These are phyloP conservation scores for Novumbra hubbsi DNA, from an alignment of 2,797 vertebrate species.

Conservation along the genomic window DNA sequence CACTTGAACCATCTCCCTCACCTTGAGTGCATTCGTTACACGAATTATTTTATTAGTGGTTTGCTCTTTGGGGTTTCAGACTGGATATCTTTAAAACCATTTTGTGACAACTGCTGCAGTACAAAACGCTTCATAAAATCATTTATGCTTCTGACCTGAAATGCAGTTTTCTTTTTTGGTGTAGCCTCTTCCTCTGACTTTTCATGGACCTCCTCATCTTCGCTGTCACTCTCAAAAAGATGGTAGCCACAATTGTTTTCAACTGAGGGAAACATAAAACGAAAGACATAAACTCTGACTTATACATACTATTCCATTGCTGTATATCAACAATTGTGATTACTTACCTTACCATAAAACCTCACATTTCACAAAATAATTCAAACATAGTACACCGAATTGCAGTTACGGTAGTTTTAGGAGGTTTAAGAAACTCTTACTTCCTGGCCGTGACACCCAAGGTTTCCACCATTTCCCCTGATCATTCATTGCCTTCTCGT, in stretches of 20 bases:
- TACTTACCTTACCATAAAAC: background rate
- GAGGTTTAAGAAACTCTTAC: constrained; percentile 46
- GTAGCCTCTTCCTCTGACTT: constrained; percentile 59
- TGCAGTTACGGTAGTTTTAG: background rate
- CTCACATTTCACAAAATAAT: background rate
- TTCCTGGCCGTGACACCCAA: constrained; percentile 63
- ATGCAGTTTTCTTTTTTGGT: constrained; percentile 73
- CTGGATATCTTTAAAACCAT: too few relatives aligned
- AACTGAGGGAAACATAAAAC: constrained; percentile 44
- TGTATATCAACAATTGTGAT: background rate
- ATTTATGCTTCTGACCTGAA: constrained; percentile 64
- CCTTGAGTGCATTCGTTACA: too few relatives aligned
- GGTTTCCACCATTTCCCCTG: constrained; percentile 70
- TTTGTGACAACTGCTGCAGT: too few relatives aligned
- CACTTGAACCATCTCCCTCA: too few relatives aligned
- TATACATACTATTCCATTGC: background rate
- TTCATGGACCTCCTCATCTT: constrained; percentile 64
- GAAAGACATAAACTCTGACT: background rate
- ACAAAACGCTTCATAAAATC: too few relatives aligned
- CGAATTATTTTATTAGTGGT: background rate
- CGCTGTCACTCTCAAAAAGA: constrained; percentile 74
- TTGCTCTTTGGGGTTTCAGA: background rate
- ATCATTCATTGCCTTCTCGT: constrained; percentile 55
- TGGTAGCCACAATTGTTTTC: constrained; percentile 67
- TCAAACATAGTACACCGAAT: background rate